Percentiles rank a stretch among this genome's conserved stretches.
phyloP scores from a whole-genome alignment of 2,113 vertebrate genomes.

The Neogale vison region DNA sequence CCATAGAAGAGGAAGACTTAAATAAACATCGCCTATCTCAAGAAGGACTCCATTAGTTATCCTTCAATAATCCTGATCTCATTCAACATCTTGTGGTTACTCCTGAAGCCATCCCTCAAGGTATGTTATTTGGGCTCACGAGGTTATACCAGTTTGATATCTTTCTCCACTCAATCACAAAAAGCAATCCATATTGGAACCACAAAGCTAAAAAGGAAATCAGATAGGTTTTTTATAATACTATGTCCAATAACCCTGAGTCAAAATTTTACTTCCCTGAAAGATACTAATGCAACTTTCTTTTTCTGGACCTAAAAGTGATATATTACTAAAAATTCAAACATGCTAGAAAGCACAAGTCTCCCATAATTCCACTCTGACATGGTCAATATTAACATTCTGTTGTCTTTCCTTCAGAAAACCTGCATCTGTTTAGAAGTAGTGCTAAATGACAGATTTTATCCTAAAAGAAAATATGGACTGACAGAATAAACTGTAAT shows the following conservation, averaged over 20 bases:
- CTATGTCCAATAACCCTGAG: neutral
- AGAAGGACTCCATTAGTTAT: neutral
- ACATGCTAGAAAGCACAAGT: neutral
- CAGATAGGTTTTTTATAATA: neutral
- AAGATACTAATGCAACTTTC: conserved; percentile 31
- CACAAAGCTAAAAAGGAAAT: conserved; percentile 29
- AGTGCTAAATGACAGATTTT: neutral
- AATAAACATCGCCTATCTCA: neutral
- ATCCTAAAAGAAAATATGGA: neutral
- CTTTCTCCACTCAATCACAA: neutral
- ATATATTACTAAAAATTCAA: conserved; percentile 51
- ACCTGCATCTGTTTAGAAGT: neutral
- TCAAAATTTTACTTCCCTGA: conserved; percentile 15
- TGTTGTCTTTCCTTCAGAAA: conserved; percentile 19
- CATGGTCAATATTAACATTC: conserved; percentile 17
- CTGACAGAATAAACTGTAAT: neutral
- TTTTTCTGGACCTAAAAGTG: conserved; percentile 34
- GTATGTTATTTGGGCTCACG: neutral
- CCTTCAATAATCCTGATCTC: neutral
- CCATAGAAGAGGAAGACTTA: neutral
- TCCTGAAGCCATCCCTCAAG: neutral
- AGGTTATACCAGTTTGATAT: neutral
- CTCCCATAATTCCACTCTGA: neutral
- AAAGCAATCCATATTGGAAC: neutral
- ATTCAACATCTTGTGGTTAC: neutral